These are phyloP conservation scores for Polymixis lichenea DNA, from an alignment of 2,888 invertebrate species.

Conservation along the genomic window DNA sequence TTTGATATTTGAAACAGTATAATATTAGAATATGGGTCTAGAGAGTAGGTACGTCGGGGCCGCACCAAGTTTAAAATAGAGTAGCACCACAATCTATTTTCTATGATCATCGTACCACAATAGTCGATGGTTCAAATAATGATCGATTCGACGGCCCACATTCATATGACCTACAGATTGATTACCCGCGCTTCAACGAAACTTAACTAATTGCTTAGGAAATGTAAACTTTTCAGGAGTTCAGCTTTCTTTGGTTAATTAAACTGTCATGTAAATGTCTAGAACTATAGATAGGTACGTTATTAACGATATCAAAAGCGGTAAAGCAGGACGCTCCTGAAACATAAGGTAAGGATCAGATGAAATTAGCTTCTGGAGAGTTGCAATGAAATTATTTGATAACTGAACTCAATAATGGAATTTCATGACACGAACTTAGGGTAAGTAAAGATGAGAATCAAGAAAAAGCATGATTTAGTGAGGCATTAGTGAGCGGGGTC, in stretches of 20 bases:
- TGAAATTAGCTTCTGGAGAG: conserved; percentile 2
- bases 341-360: conserved; percentile 22
- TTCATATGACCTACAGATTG: conserved; percentile 64
- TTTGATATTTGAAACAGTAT: neutral
- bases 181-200: conserved; percentile 65
- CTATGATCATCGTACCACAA: conserved; percentile 53
- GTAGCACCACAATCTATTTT: conserved; percentile 27
- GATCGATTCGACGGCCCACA: conserved; percentile 65
- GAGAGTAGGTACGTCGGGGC: neutral
- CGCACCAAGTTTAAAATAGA: conserved; percentile 39
- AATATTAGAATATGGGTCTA: neutral
- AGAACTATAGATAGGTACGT: conserved; percentile 18
- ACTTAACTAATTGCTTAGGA: conserved; percentile 63
- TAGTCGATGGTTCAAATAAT: conserved; percentile 58
- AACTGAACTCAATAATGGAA: conserved; percentile 50
- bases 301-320: conserved; percentile 32
- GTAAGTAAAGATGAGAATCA: conserved; percentile 63
- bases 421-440: conserved; percentile 41
- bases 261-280: conserved; percentile 31
- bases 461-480: conserved; percentile 79
- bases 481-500: conserved; percentile 85
- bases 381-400: conserved; percentile 35
- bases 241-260: conserved; percentile 34
- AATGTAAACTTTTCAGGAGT: conserved; percentile 50
- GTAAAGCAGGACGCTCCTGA: conserved; percentile 33